phyloP scores from a whole-genome alignment of 2,888 invertebrate genomes.

The Chironomus riparius region DNA sequence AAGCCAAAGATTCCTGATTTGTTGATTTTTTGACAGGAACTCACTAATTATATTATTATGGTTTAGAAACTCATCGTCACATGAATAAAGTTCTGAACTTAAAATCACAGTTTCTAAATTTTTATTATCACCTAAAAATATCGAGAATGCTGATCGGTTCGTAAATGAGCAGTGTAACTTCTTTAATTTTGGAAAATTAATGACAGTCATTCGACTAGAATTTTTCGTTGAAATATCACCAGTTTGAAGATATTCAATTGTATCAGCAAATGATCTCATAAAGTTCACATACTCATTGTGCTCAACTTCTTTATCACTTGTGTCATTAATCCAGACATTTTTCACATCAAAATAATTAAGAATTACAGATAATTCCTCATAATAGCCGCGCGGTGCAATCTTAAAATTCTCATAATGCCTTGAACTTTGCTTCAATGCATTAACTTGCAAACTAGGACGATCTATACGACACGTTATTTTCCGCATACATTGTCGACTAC shows the following conservation, averaged over 20 bases:
- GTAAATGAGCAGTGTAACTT: neutral
- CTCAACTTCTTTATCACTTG: neutral
- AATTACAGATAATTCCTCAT: neutral
- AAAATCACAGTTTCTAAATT: neutral
- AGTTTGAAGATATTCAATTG: neutral
- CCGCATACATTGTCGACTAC: slow-evolving; percentile 1
- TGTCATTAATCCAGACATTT: neutral
- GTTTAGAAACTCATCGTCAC: neutral
- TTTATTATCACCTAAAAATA: slow-evolving; percentile 12
- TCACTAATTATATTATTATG: slow-evolving; percentile 1
- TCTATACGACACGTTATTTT: neutral
- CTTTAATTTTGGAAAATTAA: slow-evolving; percentile 4
- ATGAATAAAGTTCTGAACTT: neutral
- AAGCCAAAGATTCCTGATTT: slow-evolving; percentile 3
- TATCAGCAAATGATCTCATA: neutral
- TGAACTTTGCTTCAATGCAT: neutral
- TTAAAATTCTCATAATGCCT: slow-evolving; percentile 14
- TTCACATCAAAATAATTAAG: neutral
- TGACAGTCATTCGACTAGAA: neutral
- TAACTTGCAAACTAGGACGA: neutral
- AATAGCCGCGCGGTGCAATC: neutral
- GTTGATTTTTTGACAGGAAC: neutral
- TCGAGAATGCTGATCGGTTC: slow-evolving; percentile 4
- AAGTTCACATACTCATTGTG: neutral
- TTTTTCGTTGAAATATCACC: neutral